These are phyloP conservation scores for Portunus trituberculatus DNA, from an alignment of 1,140 invertebrate genomes.

Conservation along the genomic window DNA sequence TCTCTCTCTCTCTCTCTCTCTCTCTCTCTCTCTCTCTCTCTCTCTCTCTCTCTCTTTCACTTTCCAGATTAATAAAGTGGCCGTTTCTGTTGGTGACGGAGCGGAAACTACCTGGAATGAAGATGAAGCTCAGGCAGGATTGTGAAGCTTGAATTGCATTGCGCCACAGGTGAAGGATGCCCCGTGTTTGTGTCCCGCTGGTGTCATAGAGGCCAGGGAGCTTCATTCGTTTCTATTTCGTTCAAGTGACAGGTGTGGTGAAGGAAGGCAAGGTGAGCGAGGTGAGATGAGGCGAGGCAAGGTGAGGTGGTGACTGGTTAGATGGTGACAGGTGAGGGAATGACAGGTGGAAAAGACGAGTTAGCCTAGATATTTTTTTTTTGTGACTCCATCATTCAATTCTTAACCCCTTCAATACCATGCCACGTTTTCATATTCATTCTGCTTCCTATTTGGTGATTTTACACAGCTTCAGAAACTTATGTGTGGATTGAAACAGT, in stretches of 20 bases:
- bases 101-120: too few relatives aligned
- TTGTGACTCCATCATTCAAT: too few relatives aligned
- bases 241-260: neutral
- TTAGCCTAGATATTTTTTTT: too few relatives aligned
- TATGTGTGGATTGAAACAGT: too few relatives aligned
- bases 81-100: too few relatives aligned
- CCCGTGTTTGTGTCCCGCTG: neutral
- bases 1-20: neutral
- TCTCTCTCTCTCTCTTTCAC: neutral
- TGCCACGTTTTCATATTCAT: too few relatives aligned
- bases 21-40: constrained; percentile 26
- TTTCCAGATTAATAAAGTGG: too few relatives aligned
- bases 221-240: neutral
- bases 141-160: neutral
- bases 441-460: too few relatives aligned
- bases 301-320: neutral
- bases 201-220: neutral
- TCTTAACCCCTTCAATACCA: too few relatives aligned
- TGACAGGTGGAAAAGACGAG: neutral
- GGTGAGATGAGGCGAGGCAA: too few relatives aligned
- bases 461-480: too few relatives aligned
- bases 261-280: neutral
- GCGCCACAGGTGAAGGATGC: neutral
- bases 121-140: too few relatives aligned
- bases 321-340: neutral